Percentiles rank a stretch among this genome's conserved stretches.
Evolutionary conservation across 2,888 invertebrate genomes (phyloP).

Genomic region (Cancer borealis): DNA sequence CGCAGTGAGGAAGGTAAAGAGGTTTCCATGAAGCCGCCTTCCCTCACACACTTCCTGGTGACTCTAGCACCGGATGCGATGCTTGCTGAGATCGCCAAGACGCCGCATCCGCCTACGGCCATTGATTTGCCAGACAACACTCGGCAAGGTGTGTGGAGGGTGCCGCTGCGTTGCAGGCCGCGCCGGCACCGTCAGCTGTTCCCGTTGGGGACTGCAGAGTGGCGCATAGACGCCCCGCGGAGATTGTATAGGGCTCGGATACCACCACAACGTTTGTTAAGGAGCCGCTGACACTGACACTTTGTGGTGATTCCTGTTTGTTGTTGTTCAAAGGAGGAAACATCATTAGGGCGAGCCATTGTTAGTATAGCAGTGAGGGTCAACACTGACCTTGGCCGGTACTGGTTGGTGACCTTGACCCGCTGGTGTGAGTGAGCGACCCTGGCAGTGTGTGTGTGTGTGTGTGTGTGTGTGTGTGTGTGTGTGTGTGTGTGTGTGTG

Average conservation of each 20-base stretch:
- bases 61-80: background rate
- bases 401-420: background rate
- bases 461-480: too few species aligned
- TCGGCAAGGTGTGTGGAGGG: background rate
- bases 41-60: background rate
- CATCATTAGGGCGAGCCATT: background rate
- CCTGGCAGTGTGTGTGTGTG: constrained; percentile 1
- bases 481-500: background rate
- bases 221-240: background rate
- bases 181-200: background rate
- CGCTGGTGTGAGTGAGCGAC: background rate
- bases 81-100: constrained; percentile 23
- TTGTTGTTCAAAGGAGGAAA: background rate
- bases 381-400: background rate
- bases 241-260: background rate
- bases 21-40: background rate
- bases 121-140: constrained; percentile 5
- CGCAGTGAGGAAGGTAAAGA: background rate
- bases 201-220: background rate
- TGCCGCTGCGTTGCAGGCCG: background rate
- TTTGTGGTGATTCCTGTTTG: background rate
- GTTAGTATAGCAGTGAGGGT: background rate
- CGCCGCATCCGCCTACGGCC: background rate
- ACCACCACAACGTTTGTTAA: background rate
- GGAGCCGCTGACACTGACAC: background rate